These are phyloP conservation scores for Drosophila koepferae DNA, from an alignment of 2,888 invertebrate genomes.

Conservation along the genomic window DNA sequence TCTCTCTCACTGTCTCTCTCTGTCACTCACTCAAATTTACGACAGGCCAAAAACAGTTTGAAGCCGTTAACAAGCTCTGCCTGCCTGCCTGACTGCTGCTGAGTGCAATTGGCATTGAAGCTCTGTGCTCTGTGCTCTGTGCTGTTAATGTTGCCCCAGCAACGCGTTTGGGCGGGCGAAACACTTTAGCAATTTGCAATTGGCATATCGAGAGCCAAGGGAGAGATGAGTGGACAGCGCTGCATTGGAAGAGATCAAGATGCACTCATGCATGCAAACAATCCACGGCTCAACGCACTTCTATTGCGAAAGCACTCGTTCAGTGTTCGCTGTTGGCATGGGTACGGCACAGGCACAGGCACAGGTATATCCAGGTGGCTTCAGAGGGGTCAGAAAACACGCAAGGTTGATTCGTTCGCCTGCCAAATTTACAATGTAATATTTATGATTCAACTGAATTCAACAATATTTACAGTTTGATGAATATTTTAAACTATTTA, in stretches of 20 bases:
- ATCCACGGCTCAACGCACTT: constrained; percentile 67
- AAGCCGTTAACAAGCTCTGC: constrained; percentile 51
- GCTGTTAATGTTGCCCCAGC: constrained; percentile 68
- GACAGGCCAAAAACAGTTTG: constrained; percentile 37
- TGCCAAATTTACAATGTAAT: constrained; percentile 41
- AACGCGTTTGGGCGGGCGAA: constrained; percentile 40
- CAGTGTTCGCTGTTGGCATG: constrained; percentile 42
- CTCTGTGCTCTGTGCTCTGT: too few species aligned
- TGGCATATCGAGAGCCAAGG: constrained; percentile 27
- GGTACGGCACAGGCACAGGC: constrained; percentile 11
- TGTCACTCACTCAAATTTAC: constrained; percentile 4
- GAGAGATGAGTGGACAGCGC: constrained; percentile 22
- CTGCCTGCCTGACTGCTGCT: constrained; percentile 21
- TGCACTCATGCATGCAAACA: constrained; percentile 68
- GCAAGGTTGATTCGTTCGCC: constrained; percentile 39
- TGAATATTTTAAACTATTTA: neutral
- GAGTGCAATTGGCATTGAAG: constrained; percentile 38
- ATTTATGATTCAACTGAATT: constrained; percentile 39
- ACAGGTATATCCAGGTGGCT: neutral
- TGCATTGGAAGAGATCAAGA: constrained; percentile 40
- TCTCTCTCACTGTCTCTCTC: neutral
- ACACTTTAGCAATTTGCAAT: constrained; percentile 23
- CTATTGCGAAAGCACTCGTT: constrained; percentile 27
- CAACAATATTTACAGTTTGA: constrained; percentile 16
- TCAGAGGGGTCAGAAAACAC: constrained; percentile 19